These are phyloP conservation scores for Todiramphus saurophagus DNA, from an alignment of 2,113 vertebrate species.

Conservation along the genomic window DNA sequence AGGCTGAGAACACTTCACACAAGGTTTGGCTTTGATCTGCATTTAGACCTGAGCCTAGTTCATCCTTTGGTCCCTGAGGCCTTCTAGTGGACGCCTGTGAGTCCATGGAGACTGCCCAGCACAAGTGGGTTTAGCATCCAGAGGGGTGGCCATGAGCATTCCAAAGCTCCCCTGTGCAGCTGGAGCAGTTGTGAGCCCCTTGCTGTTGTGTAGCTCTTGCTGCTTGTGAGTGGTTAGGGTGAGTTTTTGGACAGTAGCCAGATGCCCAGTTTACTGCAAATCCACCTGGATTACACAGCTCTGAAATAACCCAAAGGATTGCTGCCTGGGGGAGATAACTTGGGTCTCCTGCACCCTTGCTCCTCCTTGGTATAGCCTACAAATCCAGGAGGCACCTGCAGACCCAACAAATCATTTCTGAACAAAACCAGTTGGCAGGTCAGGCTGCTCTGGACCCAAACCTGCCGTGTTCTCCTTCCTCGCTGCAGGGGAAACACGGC, in stretches of 20 bases:
- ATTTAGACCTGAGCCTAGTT: background rate
- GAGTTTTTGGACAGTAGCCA: background rate
- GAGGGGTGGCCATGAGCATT: background rate
- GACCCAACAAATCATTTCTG: background rate
- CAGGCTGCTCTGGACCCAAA: background rate
- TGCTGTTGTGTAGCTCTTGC: background rate
- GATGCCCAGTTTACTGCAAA: background rate
- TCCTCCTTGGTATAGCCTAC: background rate
- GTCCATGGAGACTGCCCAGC: rapidly evolving
- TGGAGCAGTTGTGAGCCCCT: background rate
- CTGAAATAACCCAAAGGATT: background rate
- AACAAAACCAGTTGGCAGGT: background rate
- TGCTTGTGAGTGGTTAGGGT: background rate
- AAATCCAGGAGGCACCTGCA: background rate
- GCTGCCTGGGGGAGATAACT: background rate
- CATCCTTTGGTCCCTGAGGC: background rate
- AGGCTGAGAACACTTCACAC: background rate
- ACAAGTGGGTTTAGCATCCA: background rate
- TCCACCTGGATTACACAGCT: background rate
- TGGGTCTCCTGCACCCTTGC: background rate
- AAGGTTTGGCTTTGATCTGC: background rate
- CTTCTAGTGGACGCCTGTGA: background rate
- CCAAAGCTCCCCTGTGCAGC: rapidly evolving
- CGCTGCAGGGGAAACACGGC: background rate
- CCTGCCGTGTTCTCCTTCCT: background rate